phyloP scores from a whole-genome alignment of 2,113 vertebrate species.

The Pelmatolapia mariae region DNA sequence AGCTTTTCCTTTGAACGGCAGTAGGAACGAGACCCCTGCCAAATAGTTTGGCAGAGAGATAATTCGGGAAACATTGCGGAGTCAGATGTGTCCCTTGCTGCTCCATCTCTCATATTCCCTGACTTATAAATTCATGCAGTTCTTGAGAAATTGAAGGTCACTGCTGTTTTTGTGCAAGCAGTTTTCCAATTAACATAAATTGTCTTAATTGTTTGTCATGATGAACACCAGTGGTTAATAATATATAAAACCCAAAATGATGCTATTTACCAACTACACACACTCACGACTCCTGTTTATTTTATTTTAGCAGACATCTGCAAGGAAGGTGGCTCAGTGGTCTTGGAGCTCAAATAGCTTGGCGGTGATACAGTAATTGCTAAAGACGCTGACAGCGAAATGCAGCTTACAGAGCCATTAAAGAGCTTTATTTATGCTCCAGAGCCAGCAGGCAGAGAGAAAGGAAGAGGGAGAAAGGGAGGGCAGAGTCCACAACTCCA shows the following conservation, averaged over 20 bases:
- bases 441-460: conserved; percentile 43
- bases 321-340: conserved; percentile 47
- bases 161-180: background rate
- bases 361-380: conserved; percentile 66
- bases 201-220: background rate
- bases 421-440: conserved; percentile 73
- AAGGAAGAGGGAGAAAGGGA: conserved; percentile 47
- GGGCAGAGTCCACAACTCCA: conserved; percentile 58
- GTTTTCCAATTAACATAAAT: background rate
- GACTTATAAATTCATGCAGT: background rate
- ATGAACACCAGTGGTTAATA: background rate
- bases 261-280: conserved; percentile 26
- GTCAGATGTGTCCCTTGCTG: conserved; percentile 61
- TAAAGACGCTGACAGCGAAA: conserved; percentile 73
- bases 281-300: conserved; percentile 34
- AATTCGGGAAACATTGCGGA: conserved; percentile 55
- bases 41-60: conserved; percentile 68
- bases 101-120: conserved; percentile 10
- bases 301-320: conserved; percentile 57
- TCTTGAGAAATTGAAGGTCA: background rate
- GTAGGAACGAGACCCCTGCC: conserved; percentile 33
- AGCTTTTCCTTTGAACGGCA: conserved; percentile 55
- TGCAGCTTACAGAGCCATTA: conserved; percentile 72
- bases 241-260: background rate
- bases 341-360: conserved; percentile 50